Conservation (phyloP, 2,888 invertebrate species). For the Carterocephalus palaemon region DNA sequence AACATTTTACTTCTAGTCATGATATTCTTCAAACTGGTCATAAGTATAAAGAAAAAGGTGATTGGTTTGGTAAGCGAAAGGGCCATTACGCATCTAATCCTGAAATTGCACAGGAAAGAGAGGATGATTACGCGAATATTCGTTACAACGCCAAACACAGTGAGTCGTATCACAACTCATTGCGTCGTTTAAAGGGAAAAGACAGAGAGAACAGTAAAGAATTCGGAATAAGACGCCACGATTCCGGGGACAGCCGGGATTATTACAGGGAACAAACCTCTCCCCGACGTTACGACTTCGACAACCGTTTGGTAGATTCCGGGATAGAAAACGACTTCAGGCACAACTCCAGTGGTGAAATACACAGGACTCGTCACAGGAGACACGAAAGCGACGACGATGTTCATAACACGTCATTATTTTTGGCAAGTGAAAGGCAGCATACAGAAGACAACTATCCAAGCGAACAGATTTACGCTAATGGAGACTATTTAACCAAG, state of each 20-base stretch:
- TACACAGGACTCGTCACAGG: conserved; percentile 53
- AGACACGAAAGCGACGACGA: conserved; percentile 84
- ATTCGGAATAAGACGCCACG: conserved; percentile 62
- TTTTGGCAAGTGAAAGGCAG: conserved; percentile 85
- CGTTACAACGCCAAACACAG: conserved; percentile 56
- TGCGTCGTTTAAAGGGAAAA: conserved; percentile 79
- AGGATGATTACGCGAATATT: conserved; percentile 71
- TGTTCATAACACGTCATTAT: conserved; percentile 81
- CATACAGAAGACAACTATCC: conserved; percentile 83
- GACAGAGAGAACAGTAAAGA: conserved; percentile 51
- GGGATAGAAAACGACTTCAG: conserved; percentile 90
- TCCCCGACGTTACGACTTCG: conserved; percentile 70
- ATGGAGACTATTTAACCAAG: conserved; percentile 62
- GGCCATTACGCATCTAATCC: conserved; percentile 81
- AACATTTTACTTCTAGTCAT: conserved; percentile 71
- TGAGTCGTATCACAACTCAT: conserved; percentile 80
- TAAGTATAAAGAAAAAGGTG: conserved; percentile 68
- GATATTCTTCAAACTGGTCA: conserved; percentile 65
- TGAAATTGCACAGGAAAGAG: conserved; percentile 77
- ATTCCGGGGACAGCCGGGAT: conserved; percentile 73
- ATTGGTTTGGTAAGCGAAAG: conserved; percentile 67
- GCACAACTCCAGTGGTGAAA: conserved; percentile 82
- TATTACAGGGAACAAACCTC: conserved; percentile 66
- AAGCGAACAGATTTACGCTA: conserved; percentile 69
- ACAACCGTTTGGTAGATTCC: conserved; percentile 85